Evolutionary conservation across 2,797 vertebrate species (phyloP).

Genomic region (Pseudomugil tenellus): DNA sequence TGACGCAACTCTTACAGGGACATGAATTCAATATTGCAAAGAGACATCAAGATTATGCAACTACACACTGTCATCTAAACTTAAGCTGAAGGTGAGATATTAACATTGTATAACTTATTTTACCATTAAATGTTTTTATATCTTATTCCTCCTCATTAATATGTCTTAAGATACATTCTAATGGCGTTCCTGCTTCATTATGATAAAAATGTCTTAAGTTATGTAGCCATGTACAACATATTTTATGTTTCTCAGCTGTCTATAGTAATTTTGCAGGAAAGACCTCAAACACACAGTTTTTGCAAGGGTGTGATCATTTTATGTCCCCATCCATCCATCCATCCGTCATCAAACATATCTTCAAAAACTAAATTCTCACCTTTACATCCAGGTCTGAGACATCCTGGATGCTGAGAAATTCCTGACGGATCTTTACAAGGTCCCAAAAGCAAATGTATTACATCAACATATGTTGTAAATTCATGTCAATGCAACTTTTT

Average conservation of each 20-base stretch:
- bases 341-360: constrained; percentile 5
- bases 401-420: not conserved
- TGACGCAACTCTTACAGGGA: too few species aligned
- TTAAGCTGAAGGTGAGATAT: too few species aligned
- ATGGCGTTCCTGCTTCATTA: too few species aligned
- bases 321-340: not conserved
- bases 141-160: too few species aligned
- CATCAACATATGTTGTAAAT: not conserved
- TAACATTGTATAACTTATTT: too few species aligned
- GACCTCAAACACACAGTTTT: constrained; percentile 2
- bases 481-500: not conserved
- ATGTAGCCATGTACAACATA: too few species aligned
- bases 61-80: too few species aligned
- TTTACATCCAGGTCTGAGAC: not conserved
- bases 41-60: too few species aligned
- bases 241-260: not conserved
- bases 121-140: too few species aligned
- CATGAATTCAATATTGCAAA: too few species aligned
- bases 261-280: constrained; percentile 14
- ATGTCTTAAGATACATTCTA: too few species aligned
- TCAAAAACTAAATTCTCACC: not conserved
- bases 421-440: not conserved
- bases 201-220: too few species aligned
- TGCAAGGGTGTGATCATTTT: not conserved
- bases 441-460: not conserved